Conservation (phyloP, 2,888 invertebrate species). For the Amiota communis region DNA sequence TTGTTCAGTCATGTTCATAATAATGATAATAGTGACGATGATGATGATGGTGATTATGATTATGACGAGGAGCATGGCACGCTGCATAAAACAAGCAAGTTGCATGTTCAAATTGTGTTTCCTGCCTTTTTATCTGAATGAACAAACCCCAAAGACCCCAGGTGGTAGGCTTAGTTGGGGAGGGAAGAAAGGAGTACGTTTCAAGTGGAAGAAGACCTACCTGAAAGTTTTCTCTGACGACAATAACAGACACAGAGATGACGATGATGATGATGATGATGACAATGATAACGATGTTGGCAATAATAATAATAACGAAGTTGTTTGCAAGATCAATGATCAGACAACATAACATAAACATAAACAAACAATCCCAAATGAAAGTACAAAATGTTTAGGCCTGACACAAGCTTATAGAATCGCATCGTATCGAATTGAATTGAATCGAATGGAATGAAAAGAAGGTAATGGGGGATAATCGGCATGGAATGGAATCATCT, state of each 20-base stretch:
- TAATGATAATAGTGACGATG: conserved; percentile 1
- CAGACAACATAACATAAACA: no score
- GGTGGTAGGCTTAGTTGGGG: no score
- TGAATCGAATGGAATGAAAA: no score
- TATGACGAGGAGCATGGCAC: background rate
- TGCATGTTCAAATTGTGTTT: conserved; percentile 24
- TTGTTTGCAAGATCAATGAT: no score
- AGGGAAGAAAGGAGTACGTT: background rate
- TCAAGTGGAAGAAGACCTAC: conserved; percentile 10
- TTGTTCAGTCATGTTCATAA: background rate
- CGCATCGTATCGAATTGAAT: no score
- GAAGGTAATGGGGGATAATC: no score
- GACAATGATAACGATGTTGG: background rate
- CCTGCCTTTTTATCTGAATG: conserved; percentile 7
- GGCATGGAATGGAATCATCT: no score
- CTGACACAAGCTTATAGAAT: no score
- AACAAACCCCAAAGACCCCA: no score
- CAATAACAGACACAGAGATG: background rate
- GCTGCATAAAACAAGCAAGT: conserved; percentile 13
- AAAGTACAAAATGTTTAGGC: no score
- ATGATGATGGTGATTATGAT: background rate
- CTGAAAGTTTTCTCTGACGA: conserved; percentile 3
- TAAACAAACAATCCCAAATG: no score
- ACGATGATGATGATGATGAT: background rate
- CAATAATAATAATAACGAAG: background rate